Evolutionary conservation across 2,888 invertebrate species (phyloP), one percentile per base, ranked within the genome.

Genomic region (Geotrupes spiniger): DNA sequence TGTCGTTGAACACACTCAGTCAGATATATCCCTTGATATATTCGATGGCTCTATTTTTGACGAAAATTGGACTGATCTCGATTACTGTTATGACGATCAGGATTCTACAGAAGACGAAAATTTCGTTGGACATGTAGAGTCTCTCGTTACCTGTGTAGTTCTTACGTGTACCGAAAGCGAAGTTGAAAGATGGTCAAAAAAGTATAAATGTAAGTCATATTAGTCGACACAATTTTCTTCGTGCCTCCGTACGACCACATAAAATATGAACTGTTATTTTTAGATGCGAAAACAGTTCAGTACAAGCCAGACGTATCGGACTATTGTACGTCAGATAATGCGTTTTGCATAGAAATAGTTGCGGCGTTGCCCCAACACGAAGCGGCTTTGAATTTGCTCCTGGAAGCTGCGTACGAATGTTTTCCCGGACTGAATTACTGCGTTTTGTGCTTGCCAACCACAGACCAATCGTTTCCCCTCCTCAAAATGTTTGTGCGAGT

Each of bases 361-460:
- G 80, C 80, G 2, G 74, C 78, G 60, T 70, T 77, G 33, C 69
- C 74, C 1, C 73, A 75, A 27, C 78, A 79, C 51, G 80, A 81
- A 51, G 76, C 78, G 58, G 65, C 78, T 70, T 66, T 76, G 0
- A 74, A 74, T 44, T 78, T 82, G 54, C 74, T 86, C 38, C 67
- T 87, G 9, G 77, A 79, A 54, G 82, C 80, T 0, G 78, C 83
- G 0, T 87, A 86, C 65, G 81, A 84, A 60, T 74, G 81, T 28
- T 84, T 79, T 69, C 81, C 82, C 1, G 71, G 79, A 2, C 75
- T 76, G 16, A 84, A 87, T 38, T 87, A 84, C 59, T 81, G 82
- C 61, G 68, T 81, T 9, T 64, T 82, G 48, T 76, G 80, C 6
- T 58, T 81, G 6, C 83, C 84, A 0, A 75, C 77, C 0, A 71